Evolutionary conservation across 2,113 vertebrate species (phyloP).

Genomic region (Cyprinodon variegatus): DNA sequence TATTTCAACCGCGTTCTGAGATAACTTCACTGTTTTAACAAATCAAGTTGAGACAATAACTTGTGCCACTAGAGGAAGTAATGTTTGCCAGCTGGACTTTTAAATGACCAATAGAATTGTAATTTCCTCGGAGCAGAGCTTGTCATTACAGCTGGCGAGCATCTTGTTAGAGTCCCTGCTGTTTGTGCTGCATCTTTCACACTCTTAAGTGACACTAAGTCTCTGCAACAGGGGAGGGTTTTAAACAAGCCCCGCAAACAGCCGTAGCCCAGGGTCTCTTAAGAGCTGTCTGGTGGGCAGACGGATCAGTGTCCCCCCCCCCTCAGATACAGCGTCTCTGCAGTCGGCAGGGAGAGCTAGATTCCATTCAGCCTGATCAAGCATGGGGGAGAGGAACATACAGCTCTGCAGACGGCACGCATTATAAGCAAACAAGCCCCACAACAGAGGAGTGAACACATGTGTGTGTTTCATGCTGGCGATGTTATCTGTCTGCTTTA

Average conservation of each 20-base stretch:
- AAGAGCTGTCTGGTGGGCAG: constrained; percentile 69
- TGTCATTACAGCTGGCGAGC: constrained; percentile 52
- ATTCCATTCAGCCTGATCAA: constrained; percentile 70
- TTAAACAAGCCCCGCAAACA: constrained; percentile 65
- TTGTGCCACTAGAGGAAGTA: not conserved
- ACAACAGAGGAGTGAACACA: constrained; percentile 33
- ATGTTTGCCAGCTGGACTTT: constrained; percentile 24
- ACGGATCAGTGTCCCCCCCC: constrained; percentile 60
- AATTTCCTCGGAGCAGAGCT: constrained; percentile 36
- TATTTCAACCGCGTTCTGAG: not conserved
- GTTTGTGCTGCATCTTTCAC: constrained; percentile 62
- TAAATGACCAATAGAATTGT: constrained; percentile 22
- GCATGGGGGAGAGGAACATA: constrained; percentile 58
- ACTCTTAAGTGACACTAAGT: constrained; percentile 74
- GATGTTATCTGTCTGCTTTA: constrained; percentile 65
- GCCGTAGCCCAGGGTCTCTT: constrained; percentile 71
- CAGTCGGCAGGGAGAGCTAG: constrained; percentile 44
- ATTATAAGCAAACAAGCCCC: constrained; percentile 54
- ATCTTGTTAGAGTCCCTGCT: constrained; percentile 58
- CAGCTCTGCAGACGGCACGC: constrained; percentile 55
- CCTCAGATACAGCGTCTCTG: constrained; percentile 37
- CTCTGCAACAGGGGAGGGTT: constrained; percentile 66
- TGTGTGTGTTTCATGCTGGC: constrained; percentile 20
- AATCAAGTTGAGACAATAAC: not conserved
- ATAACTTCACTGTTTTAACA: not conserved